phyloP scores from a whole-genome alignment of 2,888 invertebrate species.

The Phortica okadai region DNA sequence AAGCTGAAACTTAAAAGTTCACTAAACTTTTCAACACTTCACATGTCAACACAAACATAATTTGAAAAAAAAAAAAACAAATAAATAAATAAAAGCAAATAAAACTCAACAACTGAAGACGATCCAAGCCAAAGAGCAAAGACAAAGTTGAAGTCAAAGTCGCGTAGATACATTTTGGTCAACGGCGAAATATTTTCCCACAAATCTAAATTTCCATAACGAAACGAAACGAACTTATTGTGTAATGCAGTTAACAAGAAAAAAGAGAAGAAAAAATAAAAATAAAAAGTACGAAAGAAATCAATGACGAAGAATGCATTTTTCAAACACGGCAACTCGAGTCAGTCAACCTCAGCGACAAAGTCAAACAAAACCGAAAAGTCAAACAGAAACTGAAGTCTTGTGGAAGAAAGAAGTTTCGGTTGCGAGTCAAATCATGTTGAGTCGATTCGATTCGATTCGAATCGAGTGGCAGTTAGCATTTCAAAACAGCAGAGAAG shows the following conservation, averaged over 20 bases:
- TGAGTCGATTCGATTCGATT: neutral
- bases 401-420: too few species aligned
- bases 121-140: neutral
- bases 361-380: neutral
- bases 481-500: conserved; percentile 1
- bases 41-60: conserved; percentile 61
- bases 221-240: conserved; percentile 35
- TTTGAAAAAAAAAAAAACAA: neutral
- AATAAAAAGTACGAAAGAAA: conserved; percentile 22
- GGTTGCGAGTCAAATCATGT: neutral
- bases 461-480: conserved; percentile 9
- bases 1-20: conserved; percentile 49
- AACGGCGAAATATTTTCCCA: conserved; percentile 40
- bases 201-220: conserved; percentile 37
- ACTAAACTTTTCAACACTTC: conserved; percentile 67
- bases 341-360: neutral
- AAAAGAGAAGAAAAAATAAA: conserved; percentile 23
- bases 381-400: neutral
- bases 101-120: conserved; percentile 61
- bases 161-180: conserved; percentile 50
- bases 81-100: conserved; percentile 69
- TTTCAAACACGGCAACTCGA: conserved; percentile 23
- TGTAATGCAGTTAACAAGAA: conserved; percentile 34
- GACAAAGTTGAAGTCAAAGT: conserved; percentile 16
- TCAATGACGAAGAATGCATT: conserved; percentile 35